Conservation (phyloP, 2,113 vertebrate species). For the Proterorhinus semilunaris region DNA sequence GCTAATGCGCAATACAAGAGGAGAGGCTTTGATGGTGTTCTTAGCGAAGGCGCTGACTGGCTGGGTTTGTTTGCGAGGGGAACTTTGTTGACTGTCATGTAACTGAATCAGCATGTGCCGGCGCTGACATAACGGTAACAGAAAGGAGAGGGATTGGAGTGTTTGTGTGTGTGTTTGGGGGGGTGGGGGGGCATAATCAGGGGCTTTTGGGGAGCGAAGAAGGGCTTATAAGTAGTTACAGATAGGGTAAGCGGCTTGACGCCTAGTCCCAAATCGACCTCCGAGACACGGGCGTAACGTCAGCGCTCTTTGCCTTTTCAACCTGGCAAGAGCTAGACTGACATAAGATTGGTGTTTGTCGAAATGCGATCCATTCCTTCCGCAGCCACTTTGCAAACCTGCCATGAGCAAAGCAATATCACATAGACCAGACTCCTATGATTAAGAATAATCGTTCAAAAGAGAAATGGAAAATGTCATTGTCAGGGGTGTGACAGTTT, state of each 20-base stretch:
- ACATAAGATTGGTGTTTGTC: too few relatives aligned
- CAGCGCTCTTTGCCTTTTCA: background rate
- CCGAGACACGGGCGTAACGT: background rate
- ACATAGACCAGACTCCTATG: too few relatives aligned
- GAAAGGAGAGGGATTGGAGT: slow-evolving; percentile 18
- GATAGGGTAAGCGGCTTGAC: background rate
- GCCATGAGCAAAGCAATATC: too few relatives aligned
- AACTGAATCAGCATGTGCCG: slow-evolving; percentile 32
- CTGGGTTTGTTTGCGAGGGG: slow-evolving; percentile 40
- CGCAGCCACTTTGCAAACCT: too few relatives aligned
- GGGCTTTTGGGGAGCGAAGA: slow-evolving; percentile 3
- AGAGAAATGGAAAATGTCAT: too few relatives aligned
- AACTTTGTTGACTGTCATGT: slow-evolving; percentile 36
- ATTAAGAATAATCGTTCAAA: too few relatives aligned
- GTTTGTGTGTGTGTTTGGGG: too few relatives aligned
- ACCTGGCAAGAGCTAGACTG: too few relatives aligned
- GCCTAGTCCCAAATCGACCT: background rate
- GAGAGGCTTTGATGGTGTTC: slow-evolving; percentile 28
- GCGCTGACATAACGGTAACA: slow-evolving; percentile 28
- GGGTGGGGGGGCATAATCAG: slow-evolving; percentile 18
- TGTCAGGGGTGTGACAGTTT: too few relatives aligned
- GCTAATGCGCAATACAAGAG: slow-evolving; percentile 25
- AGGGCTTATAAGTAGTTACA: slow-evolving; percentile 1
- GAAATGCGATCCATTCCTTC: too few relatives aligned
- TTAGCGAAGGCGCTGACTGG: slow-evolving; percentile 53